Conservation (phyloP, 2,113 vertebrate genomes). For the Pelecanus crispus region DNA sequence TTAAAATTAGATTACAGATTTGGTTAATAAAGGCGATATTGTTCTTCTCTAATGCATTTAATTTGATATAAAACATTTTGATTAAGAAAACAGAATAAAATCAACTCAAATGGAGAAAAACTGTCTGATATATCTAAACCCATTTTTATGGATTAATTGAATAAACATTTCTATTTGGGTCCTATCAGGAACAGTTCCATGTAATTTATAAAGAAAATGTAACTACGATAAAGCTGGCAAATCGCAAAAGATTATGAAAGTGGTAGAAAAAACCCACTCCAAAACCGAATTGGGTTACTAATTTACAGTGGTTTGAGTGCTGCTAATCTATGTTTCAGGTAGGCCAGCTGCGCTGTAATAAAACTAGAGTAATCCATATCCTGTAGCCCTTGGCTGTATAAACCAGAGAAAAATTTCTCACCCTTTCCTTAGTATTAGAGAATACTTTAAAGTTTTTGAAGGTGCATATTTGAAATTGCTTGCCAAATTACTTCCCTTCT, state of each 20-base stretch:
- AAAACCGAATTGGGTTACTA: not conserved
- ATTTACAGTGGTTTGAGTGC: not conserved
- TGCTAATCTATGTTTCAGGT: not conserved
- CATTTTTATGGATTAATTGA: not conserved
- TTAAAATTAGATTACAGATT: constrained; percentile 35
- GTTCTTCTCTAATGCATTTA: constrained; percentile 45
- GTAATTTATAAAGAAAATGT: not conserved
- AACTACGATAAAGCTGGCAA: not conserved
- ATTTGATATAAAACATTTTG: constrained; percentile 38
- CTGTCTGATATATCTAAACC: not conserved
- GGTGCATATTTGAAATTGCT: not conserved
- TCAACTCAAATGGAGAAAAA: constrained; percentile 10
- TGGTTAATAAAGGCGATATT: constrained; percentile 34
- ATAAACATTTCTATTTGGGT: not conserved
- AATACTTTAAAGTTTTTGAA: not conserved
- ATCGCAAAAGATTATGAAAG: not conserved
- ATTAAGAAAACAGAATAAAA: constrained; percentile 37
- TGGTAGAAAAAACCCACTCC: not conserved
- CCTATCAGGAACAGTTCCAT: not conserved
- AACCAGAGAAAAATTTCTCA: not conserved
- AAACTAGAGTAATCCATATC: not conserved
- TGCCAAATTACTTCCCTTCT: not conserved
- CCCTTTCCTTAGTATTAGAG: not conserved
- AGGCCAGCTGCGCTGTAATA: not conserved
- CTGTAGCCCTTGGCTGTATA: not conserved